These are phyloP conservation scores for Zaprionus capensis DNA, from an alignment of 1,140 invertebrate genomes.

Conservation along the genomic window DNA sequence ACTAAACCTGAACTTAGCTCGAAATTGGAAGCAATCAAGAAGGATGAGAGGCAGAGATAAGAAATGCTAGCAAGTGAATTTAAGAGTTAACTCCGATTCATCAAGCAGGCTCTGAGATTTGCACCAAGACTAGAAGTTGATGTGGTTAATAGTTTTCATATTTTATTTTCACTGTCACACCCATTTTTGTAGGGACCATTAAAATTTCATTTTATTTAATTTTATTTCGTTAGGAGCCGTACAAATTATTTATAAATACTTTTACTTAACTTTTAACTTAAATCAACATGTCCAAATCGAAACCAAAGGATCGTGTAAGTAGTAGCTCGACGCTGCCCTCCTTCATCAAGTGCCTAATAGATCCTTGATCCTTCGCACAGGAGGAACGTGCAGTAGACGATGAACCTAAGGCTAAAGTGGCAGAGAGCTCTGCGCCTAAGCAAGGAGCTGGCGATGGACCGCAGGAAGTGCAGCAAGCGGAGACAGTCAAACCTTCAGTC, in stretches of 20 bases:
- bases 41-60: neutral
- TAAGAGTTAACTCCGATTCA: neutral
- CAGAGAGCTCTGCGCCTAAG: neutral
- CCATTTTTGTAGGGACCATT: too few species aligned
- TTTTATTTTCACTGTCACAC: too few species aligned
- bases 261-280: too few species aligned
- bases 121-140: neutral
- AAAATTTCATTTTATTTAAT: too few species aligned
- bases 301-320: neutral
- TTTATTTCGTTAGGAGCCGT: too few species aligned
- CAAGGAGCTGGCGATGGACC: neutral
- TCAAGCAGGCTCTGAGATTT: neutral
- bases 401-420: neutral
- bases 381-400: neutral
- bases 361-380: neutral
- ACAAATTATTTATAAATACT: too few species aligned
- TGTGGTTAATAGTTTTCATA: neutral
- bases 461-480: neutral
- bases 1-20: conserved; percentile 51
- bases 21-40: conserved; percentile 7
- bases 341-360: neutral
- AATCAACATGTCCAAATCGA: neutral
- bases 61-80: neutral
- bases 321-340: neutral
- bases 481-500: too few species aligned